Conservation (phyloP, 1,140 invertebrate species). For the Zophobas morio region DNA sequence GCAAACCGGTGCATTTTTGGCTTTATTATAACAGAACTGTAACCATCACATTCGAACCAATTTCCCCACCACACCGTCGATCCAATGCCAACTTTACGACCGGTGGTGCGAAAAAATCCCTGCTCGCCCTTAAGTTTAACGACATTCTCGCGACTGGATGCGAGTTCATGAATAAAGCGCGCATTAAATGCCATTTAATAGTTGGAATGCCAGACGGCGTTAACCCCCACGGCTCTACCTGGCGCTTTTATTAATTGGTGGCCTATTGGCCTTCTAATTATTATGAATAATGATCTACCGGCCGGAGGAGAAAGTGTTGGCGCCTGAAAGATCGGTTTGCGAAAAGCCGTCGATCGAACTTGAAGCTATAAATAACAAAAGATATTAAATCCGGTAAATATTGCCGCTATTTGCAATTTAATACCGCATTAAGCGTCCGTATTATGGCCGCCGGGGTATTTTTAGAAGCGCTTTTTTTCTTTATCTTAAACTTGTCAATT, state of each 20-base stretch:
- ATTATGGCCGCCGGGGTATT: neutral
- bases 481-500: neutral
- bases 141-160: slow-evolving; percentile 13
- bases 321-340: neutral
- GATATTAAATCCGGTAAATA: slow-evolving; percentile 39
- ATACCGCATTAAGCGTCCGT: neutral
- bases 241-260: slow-evolving; percentile 6
- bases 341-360: neutral
- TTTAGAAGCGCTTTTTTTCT: neutral
- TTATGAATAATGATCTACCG: neutral
- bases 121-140: slow-evolving; percentile 7
- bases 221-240: neutral
- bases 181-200: slow-evolving; percentile 5
- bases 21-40: no score
- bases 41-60: no score
- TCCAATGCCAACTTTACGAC: no score
- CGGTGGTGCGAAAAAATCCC: neutral
- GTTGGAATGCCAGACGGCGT: neutral
- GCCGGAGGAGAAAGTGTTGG: neutral
- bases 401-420: slow-evolving; percentile 33
- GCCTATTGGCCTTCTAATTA: slow-evolving; percentile 16
- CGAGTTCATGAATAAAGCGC: slow-evolving; percentile 18
- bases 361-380: slow-evolving; percentile 7
- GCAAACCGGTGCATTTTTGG: no score
- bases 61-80: no score